These are phyloP conservation scores for Helicoverpa zea DNA, from an alignment of 1,140 invertebrate genomes.

Conservation along the genomic window DNA sequence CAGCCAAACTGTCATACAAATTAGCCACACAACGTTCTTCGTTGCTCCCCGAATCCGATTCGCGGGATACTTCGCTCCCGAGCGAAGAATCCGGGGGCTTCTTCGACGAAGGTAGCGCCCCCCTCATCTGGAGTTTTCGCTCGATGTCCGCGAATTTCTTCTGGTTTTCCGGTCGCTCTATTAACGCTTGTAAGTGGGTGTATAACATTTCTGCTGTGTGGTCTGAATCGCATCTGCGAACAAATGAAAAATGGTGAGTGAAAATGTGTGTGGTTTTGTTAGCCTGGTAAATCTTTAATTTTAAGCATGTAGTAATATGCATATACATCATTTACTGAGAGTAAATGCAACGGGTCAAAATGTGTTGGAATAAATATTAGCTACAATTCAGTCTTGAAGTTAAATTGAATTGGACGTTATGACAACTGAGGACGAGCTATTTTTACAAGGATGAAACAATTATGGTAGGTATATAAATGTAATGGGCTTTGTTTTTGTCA, in stretches of 20 bases:
- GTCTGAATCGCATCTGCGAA: conserved; percentile 94
- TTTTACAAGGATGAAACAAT: too few relatives aligned
- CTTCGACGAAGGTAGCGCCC: conserved; percentile 74
- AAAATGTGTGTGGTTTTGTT: background rate
- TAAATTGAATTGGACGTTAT: too few relatives aligned
- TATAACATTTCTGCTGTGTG: conserved; percentile 96
- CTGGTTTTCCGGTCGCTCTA: conserved; percentile 95
- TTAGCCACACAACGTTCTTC: conserved; percentile 88
- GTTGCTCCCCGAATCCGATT: conserved; percentile 92
- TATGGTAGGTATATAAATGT: background rate
- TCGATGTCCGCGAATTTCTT: conserved; percentile 95
- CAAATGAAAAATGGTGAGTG: background rate
- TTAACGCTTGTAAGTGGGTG: conserved; percentile 93
- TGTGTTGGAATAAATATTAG: too few relatives aligned
- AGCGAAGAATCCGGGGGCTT: conserved; percentile 89
- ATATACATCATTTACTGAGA: too few relatives aligned
- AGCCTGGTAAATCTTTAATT: too few relatives aligned
- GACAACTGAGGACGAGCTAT: too few relatives aligned
- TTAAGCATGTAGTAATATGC: too few relatives aligned
- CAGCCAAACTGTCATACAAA: conserved; percentile 96
- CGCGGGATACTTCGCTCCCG: conserved; percentile 91
- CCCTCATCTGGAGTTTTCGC: conserved; percentile 87
- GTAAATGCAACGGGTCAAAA: too few relatives aligned
- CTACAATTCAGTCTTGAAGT: too few relatives aligned
- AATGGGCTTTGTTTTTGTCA: background rate